Evolutionary conservation across 2,797 vertebrate genomes (phyloP), one percentile per base, ranked within the genome.

Genomic region (Apogon talboti): DNA sequence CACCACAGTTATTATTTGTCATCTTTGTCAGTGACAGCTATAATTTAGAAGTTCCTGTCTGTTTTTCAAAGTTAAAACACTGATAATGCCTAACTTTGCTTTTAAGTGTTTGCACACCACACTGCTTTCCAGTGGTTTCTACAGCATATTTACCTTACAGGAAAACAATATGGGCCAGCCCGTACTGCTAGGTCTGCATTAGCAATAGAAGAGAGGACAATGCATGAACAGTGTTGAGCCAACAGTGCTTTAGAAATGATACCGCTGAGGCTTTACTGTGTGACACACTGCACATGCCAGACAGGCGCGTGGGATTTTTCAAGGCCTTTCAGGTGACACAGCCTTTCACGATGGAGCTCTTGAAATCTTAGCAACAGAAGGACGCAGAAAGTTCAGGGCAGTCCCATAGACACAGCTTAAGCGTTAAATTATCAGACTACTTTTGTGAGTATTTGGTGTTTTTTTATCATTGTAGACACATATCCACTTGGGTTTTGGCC

Each of bases 131-230:
- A 89, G 92, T 9, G 43, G 56, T 73, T 93, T 94, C 92, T 79
- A 72, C 78, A 52, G 65, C 77, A 69, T 68, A 61, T 84, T 82
- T 74, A 83, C 75, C 72, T 84, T 72, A 65, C 59, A 78, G 63
- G 66, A 49, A 71, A 69, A 93, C 90, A 92, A 92, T 91, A 84
- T 82, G 55, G 73, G 71, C 66, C 44, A 66, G 66, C 50, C 73
- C 41, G 87, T 82, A 83, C 66, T 92, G 91, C 91, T 67, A 89
- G 82, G 78, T 91, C 90, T 80, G 91, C 91, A 93, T 62, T 93
- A 82, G 85, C 75, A 46, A 86, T 88, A 89, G 76, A 89, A 83
- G 76, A 15, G 65, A 71, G 82, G 76, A 93, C 92, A 94, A 93
- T 83, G 77, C 78, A 5, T 2, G 55, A 49, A 76, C 83, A 84